Evolutionary conservation across 2,113 vertebrate genomes (phyloP), one percentile per base, ranked within the genome.

Genomic region (Platycercus adscitus): DNA sequence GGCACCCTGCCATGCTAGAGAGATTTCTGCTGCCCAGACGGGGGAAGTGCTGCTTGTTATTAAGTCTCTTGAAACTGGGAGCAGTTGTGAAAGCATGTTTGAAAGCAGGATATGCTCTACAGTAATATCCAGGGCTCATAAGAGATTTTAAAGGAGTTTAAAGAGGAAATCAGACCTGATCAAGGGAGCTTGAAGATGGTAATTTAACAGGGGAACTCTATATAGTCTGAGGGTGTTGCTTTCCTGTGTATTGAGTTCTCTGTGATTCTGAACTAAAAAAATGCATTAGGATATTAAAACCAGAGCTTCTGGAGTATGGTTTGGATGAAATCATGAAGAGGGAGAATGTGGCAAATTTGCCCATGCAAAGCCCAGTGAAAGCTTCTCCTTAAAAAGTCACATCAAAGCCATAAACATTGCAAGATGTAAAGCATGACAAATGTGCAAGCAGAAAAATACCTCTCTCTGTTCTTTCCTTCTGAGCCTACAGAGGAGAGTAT

Each of bases 341-440:
- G 73, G 53, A 81, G 81, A 96, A 97, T 95, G 96, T 94, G 97
- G 93, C 68, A 95, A 55, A 91, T 94, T 95, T 97, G 88, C 91
- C 89, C 81, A 68, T 2, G 37, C 92, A 88, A 96, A 95, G 81
- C 81, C 95, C 71, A 81, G 81, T 35, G 28, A 69, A 96, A 89
- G 81, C 39, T 78, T 92, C 96, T 96, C 61, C 76, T 96, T 88
- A 82, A 96, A 97, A 95, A 97, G 95, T 97, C 96, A 98, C 84
- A 78, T 96, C 93, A 95, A 95, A 95, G 88, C 86, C 69, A 76
- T 97, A 97, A 97, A 97, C 95, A 94, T 41, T 88, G 93, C 88
- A 96, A 96, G 96, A 94, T 86, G 92, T 94, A 95, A 96, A 82
- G 76, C 82, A 88, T 1, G 7, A 91, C 75, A 85, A 96, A 84